These are phyloP conservation scores for Caenorhabditis zanzibari DNA, from an alignment of 2,888 invertebrate species.

Conservation along the genomic window DNA sequence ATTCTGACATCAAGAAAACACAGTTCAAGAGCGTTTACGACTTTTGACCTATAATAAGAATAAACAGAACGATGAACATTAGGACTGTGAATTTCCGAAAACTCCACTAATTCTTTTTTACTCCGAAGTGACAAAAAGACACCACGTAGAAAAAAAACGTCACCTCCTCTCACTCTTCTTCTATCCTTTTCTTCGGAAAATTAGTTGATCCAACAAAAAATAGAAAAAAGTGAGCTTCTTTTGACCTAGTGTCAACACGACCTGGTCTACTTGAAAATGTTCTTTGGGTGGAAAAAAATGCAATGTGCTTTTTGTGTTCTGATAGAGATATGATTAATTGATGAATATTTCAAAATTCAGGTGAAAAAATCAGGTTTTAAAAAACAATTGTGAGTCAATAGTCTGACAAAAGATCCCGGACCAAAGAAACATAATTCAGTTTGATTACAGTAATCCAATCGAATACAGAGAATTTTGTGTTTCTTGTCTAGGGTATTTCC, in stretches of 20 bases:
- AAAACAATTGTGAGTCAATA: neutral
- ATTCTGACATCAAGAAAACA: neutral
- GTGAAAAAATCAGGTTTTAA: constrained; percentile 11
- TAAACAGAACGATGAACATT: neutral
- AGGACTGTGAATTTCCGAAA: neutral
- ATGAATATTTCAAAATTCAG: neutral
- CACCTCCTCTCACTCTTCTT: neutral
- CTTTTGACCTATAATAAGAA: constrained; percentile 2
- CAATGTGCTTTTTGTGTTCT: neutral
- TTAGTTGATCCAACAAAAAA: constrained; percentile 39
- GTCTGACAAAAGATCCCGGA: neutral
- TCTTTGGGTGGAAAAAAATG: too few species aligned
- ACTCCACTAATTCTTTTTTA: constrained; percentile 39
- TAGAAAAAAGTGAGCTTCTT: neutral
- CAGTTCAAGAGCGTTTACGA: neutral
- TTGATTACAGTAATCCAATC: neutral
- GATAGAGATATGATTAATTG: neutral
- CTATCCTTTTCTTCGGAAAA: constrained; percentile 4
- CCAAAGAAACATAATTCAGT: neutral
- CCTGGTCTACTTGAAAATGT: neutral
- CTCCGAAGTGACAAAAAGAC: constrained; percentile 7
- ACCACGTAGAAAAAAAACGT: constrained; percentile 27
- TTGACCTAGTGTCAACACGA: constrained; percentile 4
- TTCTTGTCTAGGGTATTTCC: constrained; percentile 1
- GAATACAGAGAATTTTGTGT: neutral